phyloP scores from a whole-genome alignment of 2,797 vertebrate species.

The Cuculus canorus region DNA sequence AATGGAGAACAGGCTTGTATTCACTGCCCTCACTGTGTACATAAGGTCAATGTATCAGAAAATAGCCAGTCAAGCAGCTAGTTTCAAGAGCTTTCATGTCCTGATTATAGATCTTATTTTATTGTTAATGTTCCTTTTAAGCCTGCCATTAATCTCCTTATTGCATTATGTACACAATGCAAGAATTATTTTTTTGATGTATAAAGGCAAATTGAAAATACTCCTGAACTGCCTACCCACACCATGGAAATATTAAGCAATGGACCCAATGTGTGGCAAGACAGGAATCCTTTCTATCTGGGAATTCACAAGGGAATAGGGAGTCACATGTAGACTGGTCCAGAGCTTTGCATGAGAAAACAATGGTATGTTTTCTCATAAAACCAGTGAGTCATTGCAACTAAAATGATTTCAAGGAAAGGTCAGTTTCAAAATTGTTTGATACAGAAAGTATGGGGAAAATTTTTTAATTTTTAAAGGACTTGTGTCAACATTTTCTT shows the following conservation, averaged over 20 bases:
- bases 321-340: neutral
- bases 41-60: conserved; percentile 43
- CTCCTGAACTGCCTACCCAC: neutral
- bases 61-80: neutral
- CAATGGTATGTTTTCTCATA: conserved; percentile 25
- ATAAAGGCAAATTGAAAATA: neutral
- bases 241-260: neutral
- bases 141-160: neutral
- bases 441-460: neutral
- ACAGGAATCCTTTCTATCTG: neutral
- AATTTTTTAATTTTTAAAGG: neutral
- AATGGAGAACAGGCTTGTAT: conserved; percentile 24
- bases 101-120: conserved; percentile 8
- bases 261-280: neutral
- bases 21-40: neutral
- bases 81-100: neutral
- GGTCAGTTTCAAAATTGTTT: neutral
- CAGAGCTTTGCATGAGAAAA: neutral
- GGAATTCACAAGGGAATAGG: conserved; percentile 10
- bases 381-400: conserved; percentile 13
- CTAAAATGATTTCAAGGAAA: neutral
- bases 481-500: neutral
- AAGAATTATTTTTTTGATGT: neutral
- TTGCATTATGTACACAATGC: neutral
- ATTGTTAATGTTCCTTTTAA: conserved; percentile 2